Evolutionary conservation across 2,113 vertebrate genomes (phyloP), one percentile per base, ranked within the genome.

Genomic region (Onychostoma macrolepis): DNA sequence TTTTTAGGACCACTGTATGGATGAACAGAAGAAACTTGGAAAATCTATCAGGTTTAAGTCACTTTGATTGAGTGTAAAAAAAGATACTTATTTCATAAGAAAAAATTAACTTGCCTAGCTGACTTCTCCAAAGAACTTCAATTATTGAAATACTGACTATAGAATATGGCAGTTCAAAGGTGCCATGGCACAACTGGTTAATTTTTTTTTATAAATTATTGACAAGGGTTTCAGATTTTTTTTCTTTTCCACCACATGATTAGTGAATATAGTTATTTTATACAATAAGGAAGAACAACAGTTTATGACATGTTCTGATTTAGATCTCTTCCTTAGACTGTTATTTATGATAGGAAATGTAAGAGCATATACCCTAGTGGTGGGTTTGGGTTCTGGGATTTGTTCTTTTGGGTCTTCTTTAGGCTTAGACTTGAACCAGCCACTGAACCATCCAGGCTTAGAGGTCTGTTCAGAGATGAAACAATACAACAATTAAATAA

Each of bases 391-490:
- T 19, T 77, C 79, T 79, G 85, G 86, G 50, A 69, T 56, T 43
- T 79, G 85, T 13, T 91, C 86, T 48, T 85, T 83, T 36, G 80
- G 85, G 21, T 19, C 8, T 0, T 94, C 90, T 72, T 89, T 92
- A 56, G 95, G 90, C 86, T 96, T 97, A 0, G 95, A 95, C 38
- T 94, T 92, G 89, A 99, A 98, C 97, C 97, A 98, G 33, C 96
- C 90, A 15, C 93, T 93, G 89, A 99, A 97, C 97, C 97, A 99
- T 43, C 96, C 95, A n/a, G 93, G 94, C 41, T 96, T 94, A 0
- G 95, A 91, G 87, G 90, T 89, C 97, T 97, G 91, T 24, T 58
- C 11, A 45, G 30, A 0, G 21, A 79, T 2, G 2, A 58, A 67
- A 84, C 13, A 75, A 21, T 36, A 17, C 24, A 85, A 86, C n/a